Evolutionary conservation across 1,140 invertebrate species (phyloP).

Genomic region (Lamellibrachia luymesi): DNA sequence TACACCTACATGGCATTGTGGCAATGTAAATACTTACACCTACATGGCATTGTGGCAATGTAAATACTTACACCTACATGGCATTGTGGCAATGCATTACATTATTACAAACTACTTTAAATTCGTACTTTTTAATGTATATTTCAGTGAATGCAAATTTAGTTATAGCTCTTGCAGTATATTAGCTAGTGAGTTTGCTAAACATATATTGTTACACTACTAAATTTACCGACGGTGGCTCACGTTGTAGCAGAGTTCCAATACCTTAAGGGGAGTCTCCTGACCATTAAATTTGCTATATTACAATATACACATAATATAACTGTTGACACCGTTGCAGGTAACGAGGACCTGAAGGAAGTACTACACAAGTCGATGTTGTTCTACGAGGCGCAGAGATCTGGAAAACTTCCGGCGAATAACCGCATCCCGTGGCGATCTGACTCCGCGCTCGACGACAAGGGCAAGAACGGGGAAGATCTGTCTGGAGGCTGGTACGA

Average conservation of each 20-base stretch:
- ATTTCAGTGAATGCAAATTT: too few relatives aligned
- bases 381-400: constrained; percentile 69
- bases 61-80: too few relatives aligned
- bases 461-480: constrained; percentile 61
- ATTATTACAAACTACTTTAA: too few relatives aligned
- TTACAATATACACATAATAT: neutral
- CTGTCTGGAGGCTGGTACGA: constrained; percentile 70
- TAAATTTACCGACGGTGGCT: too few relatives aligned
- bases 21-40: too few relatives aligned
- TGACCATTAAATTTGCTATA: neutral
- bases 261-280: neutral
- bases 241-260: neutral
- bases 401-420: constrained; percentile 62
- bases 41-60: too few relatives aligned
- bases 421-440: constrained; percentile 64
- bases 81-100: too few relatives aligned
- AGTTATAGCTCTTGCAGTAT: too few relatives aligned
- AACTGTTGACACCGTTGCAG: neutral
- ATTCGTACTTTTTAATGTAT: too few relatives aligned
- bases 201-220: too few relatives aligned
- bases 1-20: too few relatives aligned
- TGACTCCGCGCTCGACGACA: constrained; percentile 64
- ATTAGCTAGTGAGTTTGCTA: too few relatives aligned
- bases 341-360: constrained; percentile 59
- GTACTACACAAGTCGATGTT: constrained; percentile 62